These are phyloP conservation scores for Sturnira hondurensis DNA, from an alignment of 2,113 vertebrate genomes.

Conservation along the genomic window DNA sequence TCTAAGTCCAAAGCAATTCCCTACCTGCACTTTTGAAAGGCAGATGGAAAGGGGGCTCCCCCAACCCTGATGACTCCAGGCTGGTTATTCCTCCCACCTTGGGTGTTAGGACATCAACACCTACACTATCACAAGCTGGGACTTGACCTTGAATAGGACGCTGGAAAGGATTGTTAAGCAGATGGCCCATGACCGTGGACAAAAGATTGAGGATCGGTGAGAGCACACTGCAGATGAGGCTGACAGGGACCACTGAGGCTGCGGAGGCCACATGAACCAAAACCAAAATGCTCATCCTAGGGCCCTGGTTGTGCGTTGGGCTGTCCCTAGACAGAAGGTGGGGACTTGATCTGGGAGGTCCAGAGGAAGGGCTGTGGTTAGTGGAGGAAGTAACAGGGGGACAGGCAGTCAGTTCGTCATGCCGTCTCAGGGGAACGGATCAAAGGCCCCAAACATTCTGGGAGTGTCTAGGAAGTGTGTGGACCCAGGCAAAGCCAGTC, in stretches of 20 bases:
- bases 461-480: background rate
- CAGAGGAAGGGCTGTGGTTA: background rate
- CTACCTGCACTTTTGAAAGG: background rate
- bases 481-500: background rate
- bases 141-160: background rate
- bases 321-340: background rate
- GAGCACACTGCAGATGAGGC: background rate
- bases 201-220: background rate
- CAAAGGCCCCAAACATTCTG: background rate
- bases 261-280: background rate
- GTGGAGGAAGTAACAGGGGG: background rate
- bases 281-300: background rate
- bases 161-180: background rate
- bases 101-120: background rate
- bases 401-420: rapidly evolving
- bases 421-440: background rate
- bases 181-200: background rate
- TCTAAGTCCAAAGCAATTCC: background rate
- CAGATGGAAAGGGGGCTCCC: background rate
- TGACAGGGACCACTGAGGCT: rapidly evolving
- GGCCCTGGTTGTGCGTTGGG: background rate
- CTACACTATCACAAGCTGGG: background rate
- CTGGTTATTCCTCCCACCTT: too few relatives aligned
- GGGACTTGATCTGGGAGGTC: background rate
- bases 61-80: background rate